These are phyloP conservation scores for Uropsilus gracilis DNA, from an alignment of 2,113 vertebrate species.

Conservation along the genomic window DNA sequence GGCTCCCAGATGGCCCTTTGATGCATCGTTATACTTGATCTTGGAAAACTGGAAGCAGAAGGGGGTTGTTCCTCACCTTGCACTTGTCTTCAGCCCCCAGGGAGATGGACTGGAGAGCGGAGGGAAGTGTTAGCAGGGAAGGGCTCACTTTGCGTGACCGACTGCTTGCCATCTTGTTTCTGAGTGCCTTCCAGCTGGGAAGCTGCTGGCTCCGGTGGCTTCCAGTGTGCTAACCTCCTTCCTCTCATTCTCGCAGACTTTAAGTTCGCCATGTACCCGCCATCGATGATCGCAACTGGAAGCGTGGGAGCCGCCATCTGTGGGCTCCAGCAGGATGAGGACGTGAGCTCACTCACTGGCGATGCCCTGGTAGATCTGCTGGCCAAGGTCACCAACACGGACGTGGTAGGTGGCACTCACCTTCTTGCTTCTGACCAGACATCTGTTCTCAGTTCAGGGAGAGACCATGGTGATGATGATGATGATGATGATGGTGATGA, in stretches of 20 bases:
- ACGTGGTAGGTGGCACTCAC: slow-evolving; percentile 91
- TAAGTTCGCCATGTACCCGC: slow-evolving; percentile 96
- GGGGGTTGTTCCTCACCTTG: neutral
- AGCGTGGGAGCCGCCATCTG: slow-evolving; percentile 96
- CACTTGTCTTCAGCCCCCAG: neutral
- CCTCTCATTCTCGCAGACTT: slow-evolving; percentile 88
- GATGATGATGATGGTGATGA: neutral
- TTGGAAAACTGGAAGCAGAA: neutral
- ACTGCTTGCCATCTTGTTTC: rapidly evolving
- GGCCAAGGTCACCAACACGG: slow-evolving; percentile 97
- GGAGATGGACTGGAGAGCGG: too few species aligned
- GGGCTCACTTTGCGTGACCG: too few species aligned
- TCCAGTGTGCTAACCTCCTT: neutral
- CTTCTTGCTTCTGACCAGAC: neutral
- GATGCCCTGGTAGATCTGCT: slow-evolving; percentile 93
- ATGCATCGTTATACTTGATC: neutral
- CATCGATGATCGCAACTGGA: slow-evolving; percentile 97
- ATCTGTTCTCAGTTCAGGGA: neutral
- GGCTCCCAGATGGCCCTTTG: neutral
- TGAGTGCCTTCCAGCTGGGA: neutral
- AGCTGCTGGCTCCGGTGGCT: neutral
- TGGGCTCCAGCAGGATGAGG: slow-evolving; percentile 93
- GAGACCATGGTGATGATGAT: neutral
- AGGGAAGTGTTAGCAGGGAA: neutral
- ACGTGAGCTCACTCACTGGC: slow-evolving; percentile 87